Evolutionary conservation across 2,113 vertebrate genomes (phyloP), one percentile per base, ranked within the genome.

Genomic region (Puma concolor): DNA sequence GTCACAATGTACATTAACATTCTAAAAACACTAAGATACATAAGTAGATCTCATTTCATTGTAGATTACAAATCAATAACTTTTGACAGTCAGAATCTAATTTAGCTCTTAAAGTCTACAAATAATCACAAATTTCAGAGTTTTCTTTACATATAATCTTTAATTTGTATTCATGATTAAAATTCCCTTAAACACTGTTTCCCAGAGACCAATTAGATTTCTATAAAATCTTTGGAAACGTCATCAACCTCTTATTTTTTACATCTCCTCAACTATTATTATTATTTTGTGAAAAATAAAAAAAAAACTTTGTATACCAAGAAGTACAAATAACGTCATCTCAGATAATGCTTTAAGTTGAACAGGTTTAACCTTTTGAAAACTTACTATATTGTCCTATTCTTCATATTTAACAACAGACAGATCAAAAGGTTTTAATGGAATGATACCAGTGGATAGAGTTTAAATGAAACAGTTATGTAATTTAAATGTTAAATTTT

Each of bases 61-160:
- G 19, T 83, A 96, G 87, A 92, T 95, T 92, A 60, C 16, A 97
- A 57, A 66, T 77, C 17, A 85, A 19, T 94, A 88, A 74, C 48
- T 92, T 91, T 93, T 77, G 23, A 54, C 29, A 77, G 41, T 52
- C 88, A 92, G n/a, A 15, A 67, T 83, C 60, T 80, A 31, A 57
- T 69, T 95, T 87, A 86, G 25, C 36, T 89, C 33, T 80, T 57
- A 64, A 84, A 95, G 25, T 64, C 54, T 96, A 52, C 48, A 76
- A 90, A 88, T 87, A 95, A 60, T 57, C 96, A 80, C 50, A 96
- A 97, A 87, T 90, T 92, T 87, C 38, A 77, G 67, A 67, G 14
- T 88, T 89, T 94, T 87, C 38, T 95, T 95, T 82, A 41, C 5
- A 21, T 81, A 1, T 52, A 54, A 64, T 44, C 71, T 88, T 91